These are phyloP conservation scores for Butorides virescens DNA, from an alignment of 2,113 vertebrate species.

Conservation along the genomic window DNA sequence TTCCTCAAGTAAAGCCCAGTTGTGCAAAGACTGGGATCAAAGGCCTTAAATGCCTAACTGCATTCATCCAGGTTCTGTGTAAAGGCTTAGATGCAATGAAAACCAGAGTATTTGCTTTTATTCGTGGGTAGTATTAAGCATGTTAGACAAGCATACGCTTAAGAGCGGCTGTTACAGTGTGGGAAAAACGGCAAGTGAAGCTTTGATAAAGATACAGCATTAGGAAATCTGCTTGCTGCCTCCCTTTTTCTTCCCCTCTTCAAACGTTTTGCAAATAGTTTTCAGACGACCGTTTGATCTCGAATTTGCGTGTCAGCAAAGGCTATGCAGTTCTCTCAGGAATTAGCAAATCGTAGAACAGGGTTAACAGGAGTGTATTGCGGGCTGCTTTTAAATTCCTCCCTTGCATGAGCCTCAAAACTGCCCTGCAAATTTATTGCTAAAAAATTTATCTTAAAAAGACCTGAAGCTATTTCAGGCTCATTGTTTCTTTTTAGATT, in stretches of 20 bases:
- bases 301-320: slow-evolving; percentile 57
- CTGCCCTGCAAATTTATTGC: slow-evolving; percentile 31
- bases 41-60: not conserved
- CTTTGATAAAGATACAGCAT: slow-evolving; percentile 59
- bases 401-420: slow-evolving; percentile 28
- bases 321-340: slow-evolving; percentile 10
- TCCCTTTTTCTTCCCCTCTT: slow-evolving; percentile 55
- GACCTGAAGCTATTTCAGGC: slow-evolving; percentile 14
- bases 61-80: not conserved
- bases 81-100: not conserved
- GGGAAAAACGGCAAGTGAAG: slow-evolving; percentile 31
- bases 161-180: not conserved
- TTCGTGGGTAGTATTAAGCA: slow-evolving; percentile 9
- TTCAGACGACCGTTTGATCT: slow-evolving; percentile 44
- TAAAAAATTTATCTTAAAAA: slow-evolving; percentile 40
- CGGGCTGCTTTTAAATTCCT: slow-evolving; percentile 54
- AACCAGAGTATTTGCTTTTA: slow-evolving; percentile 7
- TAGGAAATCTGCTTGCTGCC: slow-evolving; percentile 50
- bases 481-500: not conserved
- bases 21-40: slow-evolving; percentile 38
- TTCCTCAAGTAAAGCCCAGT: not conserved
- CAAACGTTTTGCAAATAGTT: slow-evolving; percentile 64
- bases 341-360: slow-evolving; percentile 56
- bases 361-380: slow-evolving; percentile 48
- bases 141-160: not conserved